These are phyloP conservation scores for Hyperoplus immaculatus DNA, from an alignment of 2,797 vertebrate species.

Conservation along the genomic window DNA sequence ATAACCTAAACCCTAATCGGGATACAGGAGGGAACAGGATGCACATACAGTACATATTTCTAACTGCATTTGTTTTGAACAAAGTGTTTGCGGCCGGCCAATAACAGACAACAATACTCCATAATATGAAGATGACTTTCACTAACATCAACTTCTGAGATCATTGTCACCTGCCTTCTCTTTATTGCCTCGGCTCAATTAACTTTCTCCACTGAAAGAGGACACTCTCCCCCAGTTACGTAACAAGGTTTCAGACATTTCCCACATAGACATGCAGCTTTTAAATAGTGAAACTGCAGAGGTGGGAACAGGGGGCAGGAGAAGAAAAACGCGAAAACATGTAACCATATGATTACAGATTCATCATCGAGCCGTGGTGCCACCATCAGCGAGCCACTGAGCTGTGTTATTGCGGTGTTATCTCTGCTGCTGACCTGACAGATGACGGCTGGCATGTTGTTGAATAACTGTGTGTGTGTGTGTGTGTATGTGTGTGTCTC, in stretches of 20 bases:
- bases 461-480: constrained; percentile 13
- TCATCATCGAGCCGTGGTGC: constrained; percentile 16
- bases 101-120: not conserved
- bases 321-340: constrained; percentile 48
- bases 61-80: no score
- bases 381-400: constrained; percentile 47
- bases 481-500: not conserved
- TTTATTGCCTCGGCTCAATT: not conserved
- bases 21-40: not conserved
- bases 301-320: not conserved
- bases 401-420: constrained; percentile 65
- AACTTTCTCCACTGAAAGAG: not conserved
- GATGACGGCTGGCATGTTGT: constrained; percentile 37
- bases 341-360: constrained; percentile 50
- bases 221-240: not conserved
- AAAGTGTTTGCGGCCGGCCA: no score
- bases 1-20: no score
- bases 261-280: not conserved
- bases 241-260: constrained; percentile 11
- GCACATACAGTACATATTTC: no score
- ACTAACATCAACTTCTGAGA: not conserved
- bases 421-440: constrained; percentile 48
- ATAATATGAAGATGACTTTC: not conserved
- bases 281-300: not conserved
- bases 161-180: not conserved